Percentiles rank a stretch among this genome's conserved stretches.
Conservation (phyloP, 2,888 invertebrate species). For the Thera britannica region DNA sequence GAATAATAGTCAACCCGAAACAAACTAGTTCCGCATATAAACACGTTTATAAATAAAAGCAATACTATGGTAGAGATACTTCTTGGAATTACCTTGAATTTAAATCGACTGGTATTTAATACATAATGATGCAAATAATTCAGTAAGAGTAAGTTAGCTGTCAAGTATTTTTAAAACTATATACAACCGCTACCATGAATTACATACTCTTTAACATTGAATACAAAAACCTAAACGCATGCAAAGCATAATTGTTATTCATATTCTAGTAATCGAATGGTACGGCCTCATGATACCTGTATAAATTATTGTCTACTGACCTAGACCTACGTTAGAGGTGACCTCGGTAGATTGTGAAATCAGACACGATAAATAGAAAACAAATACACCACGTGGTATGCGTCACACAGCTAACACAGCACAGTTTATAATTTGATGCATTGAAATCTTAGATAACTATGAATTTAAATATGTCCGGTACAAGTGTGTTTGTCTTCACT, state of each 20-base stretch:
- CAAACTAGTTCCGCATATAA: too few relatives aligned
- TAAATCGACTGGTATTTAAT: background rate
- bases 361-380: constrained; percentile 37
- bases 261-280: constrained; percentile 20
- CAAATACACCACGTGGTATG: constrained; percentile 31
- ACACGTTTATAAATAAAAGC: background rate
- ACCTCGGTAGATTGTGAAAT: constrained; percentile 36
- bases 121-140: background rate
- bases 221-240: background rate
- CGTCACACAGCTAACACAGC: constrained; percentile 12
- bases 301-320: constrained; percentile 32
- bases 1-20: too few relatives aligned
- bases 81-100: background rate
- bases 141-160: background rate
- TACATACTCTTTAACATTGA: background rate
- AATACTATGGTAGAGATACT: background rate
- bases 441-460: background rate
- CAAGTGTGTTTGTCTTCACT: too few relatives aligned
- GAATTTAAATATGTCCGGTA: background rate
- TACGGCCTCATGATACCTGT: constrained; percentile 26
- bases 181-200: background rate
- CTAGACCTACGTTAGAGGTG: constrained; percentile 38
- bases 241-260: constrained; percentile 10
- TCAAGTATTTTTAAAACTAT: background rate
- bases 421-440: background rate